These are phyloP conservation scores for Orgyia antiqua DNA, from an alignment of 2,888 invertebrate genomes.

Conservation along the genomic window DNA sequence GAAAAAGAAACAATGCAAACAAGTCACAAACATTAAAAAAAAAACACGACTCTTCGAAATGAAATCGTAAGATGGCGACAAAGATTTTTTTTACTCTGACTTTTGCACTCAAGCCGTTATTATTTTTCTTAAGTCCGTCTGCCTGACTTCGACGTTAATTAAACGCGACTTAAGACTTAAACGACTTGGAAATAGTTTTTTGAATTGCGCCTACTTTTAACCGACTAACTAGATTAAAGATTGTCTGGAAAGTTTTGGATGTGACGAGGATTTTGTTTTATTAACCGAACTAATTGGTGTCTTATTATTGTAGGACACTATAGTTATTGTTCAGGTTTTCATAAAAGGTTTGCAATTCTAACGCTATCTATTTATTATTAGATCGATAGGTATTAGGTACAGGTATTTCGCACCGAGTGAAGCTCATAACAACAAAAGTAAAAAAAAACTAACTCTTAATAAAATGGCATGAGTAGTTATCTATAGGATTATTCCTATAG, in stretches of 20 bases:
- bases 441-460: too few species aligned
- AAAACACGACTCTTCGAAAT: slow-evolving; percentile 10
- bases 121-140: slow-evolving; percentile 33
- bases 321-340: too few species aligned
- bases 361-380: too few species aligned
- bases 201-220: slow-evolving; percentile 41
- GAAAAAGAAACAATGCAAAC: slow-evolving; percentile 4
- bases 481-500: too few species aligned
- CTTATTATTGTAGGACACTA: too few species aligned
- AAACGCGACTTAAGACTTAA: slow-evolving; percentile 60
- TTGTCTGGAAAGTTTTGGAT: slow-evolving; percentile 59
- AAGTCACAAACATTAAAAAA: slow-evolving; percentile 12
- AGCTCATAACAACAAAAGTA: too few species aligned
- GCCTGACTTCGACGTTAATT: slow-evolving; percentile 45
- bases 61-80: slow-evolving; percentile 9
- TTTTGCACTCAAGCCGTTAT: slow-evolving; percentile 27
- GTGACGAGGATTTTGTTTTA: slow-evolving; percentile 22
- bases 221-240: slow-evolving; percentile 43
- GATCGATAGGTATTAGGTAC: too few species aligned
- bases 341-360: too few species aligned
- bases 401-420: too few species aligned
- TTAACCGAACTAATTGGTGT: too few species aligned
- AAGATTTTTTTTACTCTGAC: slow-evolving; percentile 15
- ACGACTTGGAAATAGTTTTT: slow-evolving; percentile 53
- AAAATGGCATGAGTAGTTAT: too few species aligned